Conservation (phyloP, 1,140 invertebrate species). For the Platorchestia sp. region DNA sequence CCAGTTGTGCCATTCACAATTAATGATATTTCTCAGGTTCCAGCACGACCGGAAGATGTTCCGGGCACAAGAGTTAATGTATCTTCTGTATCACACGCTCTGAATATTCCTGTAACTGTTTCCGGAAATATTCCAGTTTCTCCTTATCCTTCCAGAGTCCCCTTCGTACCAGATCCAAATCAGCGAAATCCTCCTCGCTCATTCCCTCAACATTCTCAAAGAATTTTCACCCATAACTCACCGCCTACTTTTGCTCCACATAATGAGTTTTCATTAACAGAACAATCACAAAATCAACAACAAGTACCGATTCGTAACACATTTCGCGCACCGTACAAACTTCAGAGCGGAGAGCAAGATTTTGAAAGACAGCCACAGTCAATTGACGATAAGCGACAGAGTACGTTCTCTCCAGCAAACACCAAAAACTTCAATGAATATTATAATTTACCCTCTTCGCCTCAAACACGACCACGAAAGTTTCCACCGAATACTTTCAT, state of each 20-base stretch:
- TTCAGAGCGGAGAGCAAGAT: not conserved
- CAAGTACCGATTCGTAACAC: not conserved
- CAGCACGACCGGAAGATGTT: not conserved
- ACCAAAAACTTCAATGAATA: slow-evolving; percentile 22
- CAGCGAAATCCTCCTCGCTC: not conserved
- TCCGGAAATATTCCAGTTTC: not conserved
- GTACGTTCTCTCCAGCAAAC: not conserved
- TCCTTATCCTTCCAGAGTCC: not conserved
- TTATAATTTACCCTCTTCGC: slow-evolving; percentile 2
- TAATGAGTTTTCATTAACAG: not conserved
- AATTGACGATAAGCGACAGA: not conserved
- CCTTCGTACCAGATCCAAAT: not conserved
- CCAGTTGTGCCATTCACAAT: not conserved
- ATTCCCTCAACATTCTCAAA: not conserved
- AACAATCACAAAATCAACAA: not conserved
- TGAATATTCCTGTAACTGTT: not conserved
- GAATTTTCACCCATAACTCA: not conserved
- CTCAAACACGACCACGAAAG: not conserved
- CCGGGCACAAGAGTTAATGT: too few relatives aligned
- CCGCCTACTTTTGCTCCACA: not conserved
- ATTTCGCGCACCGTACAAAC: not conserved
- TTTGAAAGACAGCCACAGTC: not conserved
- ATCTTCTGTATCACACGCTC: not conserved
- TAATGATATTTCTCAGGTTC: not conserved
- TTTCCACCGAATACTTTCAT: slow-evolving; percentile 26